phyloP scores from a whole-genome alignment of 2,797 vertebrate species.

The Acanthis flammea region DNA sequence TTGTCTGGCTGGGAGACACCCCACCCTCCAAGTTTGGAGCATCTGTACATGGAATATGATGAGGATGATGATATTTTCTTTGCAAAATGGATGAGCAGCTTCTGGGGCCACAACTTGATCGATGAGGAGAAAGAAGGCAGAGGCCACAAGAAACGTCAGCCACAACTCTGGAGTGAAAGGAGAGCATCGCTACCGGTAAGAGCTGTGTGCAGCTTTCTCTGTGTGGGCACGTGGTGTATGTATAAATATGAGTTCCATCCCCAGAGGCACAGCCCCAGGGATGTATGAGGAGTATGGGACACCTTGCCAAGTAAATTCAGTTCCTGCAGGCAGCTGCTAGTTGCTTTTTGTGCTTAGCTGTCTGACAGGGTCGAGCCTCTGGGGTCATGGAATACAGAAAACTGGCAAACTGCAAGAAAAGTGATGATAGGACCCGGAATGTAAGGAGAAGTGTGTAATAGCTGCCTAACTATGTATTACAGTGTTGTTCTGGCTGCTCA shows the following conservation, averaged over 20 bases:
- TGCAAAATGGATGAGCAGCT: constrained; percentile 98
- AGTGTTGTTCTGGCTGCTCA: not conserved
- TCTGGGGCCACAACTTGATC: constrained; percentile 87
- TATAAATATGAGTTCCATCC: not conserved
- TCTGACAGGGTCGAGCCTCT: not conserved
- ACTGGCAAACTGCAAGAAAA: not conserved
- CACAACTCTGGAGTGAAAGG: constrained; percentile 70
- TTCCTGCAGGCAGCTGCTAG: not conserved
- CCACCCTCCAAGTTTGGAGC: constrained; percentile 24
- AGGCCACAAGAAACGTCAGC: constrained; percentile 76
- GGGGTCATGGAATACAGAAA: not conserved
- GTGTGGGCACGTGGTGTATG: accelerated
- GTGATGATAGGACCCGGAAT: not conserved
- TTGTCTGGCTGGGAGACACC: constrained; percentile 41
- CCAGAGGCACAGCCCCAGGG: not conserved
- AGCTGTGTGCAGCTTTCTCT: not conserved
- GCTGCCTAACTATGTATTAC: not conserved
- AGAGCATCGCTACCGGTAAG: constrained; percentile 90
- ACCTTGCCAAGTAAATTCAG: not conserved
- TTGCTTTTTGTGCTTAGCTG: not conserved
- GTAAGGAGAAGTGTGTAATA: not conserved
- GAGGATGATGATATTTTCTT: constrained; percentile 93
- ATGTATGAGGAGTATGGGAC: not conserved
- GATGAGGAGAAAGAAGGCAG: constrained; percentile 78
- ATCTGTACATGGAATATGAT: constrained; percentile 86